Percentiles rank a stretch among this genome's conserved stretches.
Evolutionary conservation across 2,888 invertebrate species (phyloP).

Genomic region (Euplexia lucipara): DNA sequence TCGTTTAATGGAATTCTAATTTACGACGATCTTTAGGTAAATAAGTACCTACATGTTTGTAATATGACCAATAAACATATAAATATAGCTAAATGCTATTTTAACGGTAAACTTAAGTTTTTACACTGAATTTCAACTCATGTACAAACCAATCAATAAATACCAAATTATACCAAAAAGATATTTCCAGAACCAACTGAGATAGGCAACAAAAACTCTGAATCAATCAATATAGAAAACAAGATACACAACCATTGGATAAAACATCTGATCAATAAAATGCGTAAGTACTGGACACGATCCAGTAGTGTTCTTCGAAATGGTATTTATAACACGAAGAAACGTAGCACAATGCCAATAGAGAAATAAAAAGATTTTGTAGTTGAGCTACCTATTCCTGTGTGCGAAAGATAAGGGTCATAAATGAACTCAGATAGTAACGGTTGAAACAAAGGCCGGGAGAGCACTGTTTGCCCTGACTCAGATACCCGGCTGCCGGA

Average conservation of each 20-base stretch:
- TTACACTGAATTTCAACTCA: too few relatives aligned
- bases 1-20: not conserved
- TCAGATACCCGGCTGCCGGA: constrained; percentile 68
- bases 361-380: constrained; percentile 57
- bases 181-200: not conserved
- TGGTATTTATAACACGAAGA: constrained; percentile 43
- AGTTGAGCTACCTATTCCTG: constrained; percentile 60
- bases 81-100: too few relatives aligned
- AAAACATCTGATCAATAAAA: constrained; percentile 34
- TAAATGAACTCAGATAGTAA: constrained; percentile 71
- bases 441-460: constrained; percentile 73
- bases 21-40: constrained; percentile 2
- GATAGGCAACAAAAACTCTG: not conserved
- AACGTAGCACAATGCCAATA: constrained; percentile 43
- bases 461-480: constrained; percentile 77
- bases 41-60: not conserved
- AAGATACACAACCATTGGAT: constrained; percentile 29
- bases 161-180: not conserved
- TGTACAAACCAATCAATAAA: not conserved
- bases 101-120: not conserved
- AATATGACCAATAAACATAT: not conserved
- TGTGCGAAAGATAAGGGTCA: constrained; percentile 68
- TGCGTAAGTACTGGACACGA: constrained; percentile 41
- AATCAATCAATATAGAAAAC: constrained; percentile 5
- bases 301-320: constrained; percentile 49